phyloP scores from a whole-genome alignment of 1,140 invertebrate species.

The Maniola jurtina region DNA sequence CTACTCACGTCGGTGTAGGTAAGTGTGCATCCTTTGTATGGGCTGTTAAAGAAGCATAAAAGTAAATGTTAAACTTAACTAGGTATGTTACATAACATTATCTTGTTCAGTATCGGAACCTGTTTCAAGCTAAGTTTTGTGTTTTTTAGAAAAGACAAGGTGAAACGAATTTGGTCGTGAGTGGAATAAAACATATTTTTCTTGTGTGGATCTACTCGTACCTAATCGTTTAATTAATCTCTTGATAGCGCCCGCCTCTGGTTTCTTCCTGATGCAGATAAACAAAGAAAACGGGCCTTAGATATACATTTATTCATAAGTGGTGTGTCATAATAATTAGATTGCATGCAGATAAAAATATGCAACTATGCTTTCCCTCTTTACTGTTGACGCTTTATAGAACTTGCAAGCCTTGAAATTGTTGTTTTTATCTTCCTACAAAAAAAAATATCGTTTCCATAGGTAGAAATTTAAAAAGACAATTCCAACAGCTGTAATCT shows the following conservation, averaged over 20 bases:
- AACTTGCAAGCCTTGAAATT: background rate
- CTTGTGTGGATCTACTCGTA: background rate
- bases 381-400: background rate
- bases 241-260: constrained; percentile 10
- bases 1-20: background rate
- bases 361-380: constrained; percentile 6
- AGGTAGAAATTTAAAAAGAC: too few relatives aligned
- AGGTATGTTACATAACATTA: constrained; percentile 18
- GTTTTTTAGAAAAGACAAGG: constrained; percentile 20
- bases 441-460: background rate
- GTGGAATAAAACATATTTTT: constrained; percentile 8
- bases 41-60: background rate
- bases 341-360: constrained; percentile 15
- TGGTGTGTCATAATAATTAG: constrained; percentile 5
- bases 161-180: constrained; percentile 17
- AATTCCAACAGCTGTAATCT: too few relatives aligned
- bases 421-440: background rate
- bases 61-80: constrained; percentile 18
- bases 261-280: constrained; percentile 16
- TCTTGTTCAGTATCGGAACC: constrained; percentile 18
- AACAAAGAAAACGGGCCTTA: constrained; percentile 16
- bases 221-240: constrained; percentile 20
- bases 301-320: constrained; percentile 14
- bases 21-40: constrained; percentile 1
- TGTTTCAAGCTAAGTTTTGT: constrained; percentile 17